phyloP scores from a whole-genome alignment of 2,888 invertebrate genomes.

The Cactoblastis cactorum region DNA sequence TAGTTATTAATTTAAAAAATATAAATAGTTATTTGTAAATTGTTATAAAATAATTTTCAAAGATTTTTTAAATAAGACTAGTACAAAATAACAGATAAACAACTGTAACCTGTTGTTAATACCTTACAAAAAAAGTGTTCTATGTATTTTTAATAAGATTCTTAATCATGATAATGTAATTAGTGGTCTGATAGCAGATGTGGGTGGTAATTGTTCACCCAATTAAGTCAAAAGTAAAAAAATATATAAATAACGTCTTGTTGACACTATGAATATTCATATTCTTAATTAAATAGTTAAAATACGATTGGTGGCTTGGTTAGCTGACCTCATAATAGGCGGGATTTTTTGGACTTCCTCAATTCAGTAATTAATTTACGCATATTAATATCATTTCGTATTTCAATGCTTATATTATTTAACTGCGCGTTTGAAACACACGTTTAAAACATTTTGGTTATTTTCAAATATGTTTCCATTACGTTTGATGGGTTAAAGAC shows the following conservation, averaged over 20 bases:
- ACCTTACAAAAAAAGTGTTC: neutral
- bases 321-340: slow-evolving; percentile 3
- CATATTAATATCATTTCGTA: neutral
- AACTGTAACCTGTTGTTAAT: too few relatives aligned
- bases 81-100: neutral
- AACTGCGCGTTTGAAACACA: too few relatives aligned
- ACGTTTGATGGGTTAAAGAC: too few relatives aligned
- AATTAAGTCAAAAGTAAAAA: slow-evolving; percentile 3
- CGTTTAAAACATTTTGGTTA: too few relatives aligned
- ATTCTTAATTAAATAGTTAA: slow-evolving; percentile 8
- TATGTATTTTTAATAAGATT: neutral
- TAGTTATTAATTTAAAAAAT: too few relatives aligned
- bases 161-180: neutral
- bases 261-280: slow-evolving; percentile 9
- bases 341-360: neutral
- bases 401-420: too few relatives aligned
- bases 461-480: too few relatives aligned
- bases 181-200: neutral
- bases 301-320: neutral
- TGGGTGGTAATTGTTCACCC: slow-evolving; percentile 8
- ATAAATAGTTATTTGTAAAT: too few relatives aligned
- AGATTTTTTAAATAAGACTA: too few relatives aligned
- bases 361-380: neutral
- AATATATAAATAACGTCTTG: slow-evolving; percentile 3
- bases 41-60: too few relatives aligned